Conservation (phyloP, 2,888 invertebrate species). For the Rhopalosiphum nymphaeae region DNA sequence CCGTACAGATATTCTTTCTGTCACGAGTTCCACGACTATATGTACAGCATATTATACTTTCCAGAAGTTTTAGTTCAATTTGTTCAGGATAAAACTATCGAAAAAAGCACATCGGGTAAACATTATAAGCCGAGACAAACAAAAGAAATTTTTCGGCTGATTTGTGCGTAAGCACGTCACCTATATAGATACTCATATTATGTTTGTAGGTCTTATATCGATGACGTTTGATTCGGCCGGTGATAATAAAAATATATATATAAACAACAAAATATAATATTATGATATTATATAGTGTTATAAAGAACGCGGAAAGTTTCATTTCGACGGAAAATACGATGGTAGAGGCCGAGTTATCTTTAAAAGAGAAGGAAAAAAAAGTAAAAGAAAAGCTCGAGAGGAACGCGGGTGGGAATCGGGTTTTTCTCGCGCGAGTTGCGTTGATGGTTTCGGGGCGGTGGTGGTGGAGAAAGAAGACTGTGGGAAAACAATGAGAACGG, state of each 20-base stretch:
- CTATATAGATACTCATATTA: not conserved
- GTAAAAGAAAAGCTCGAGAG: not conserved
- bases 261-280: slow-evolving; percentile 4
- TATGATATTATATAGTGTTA: not conserved
- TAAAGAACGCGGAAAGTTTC: slow-evolving; percentile 16
- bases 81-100: slow-evolving; percentile 21
- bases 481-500: slow-evolving; percentile 6
- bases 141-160: not conserved
- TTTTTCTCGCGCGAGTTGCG: slow-evolving; percentile 26
- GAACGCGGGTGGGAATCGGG: not conserved
- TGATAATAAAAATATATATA: not conserved
- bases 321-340: not conserved
- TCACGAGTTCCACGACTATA: not conserved
- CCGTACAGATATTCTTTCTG: not conserved
- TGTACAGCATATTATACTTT: not conserved
- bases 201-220: not conserved
- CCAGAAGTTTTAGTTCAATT: slow-evolving; percentile 42
- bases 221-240: slow-evolving; percentile 24
- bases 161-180: not conserved
- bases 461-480: not conserved
- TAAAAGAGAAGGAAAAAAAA: not conserved
- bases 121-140: slow-evolving; percentile 23
- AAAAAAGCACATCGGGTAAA: slow-evolving; percentile 18
- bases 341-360: not conserved
- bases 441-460: not conserved